phyloP scores from a whole-genome alignment of 35 echinoderm and acorn worm species.

The Apostichopus japonicus region DNA sequence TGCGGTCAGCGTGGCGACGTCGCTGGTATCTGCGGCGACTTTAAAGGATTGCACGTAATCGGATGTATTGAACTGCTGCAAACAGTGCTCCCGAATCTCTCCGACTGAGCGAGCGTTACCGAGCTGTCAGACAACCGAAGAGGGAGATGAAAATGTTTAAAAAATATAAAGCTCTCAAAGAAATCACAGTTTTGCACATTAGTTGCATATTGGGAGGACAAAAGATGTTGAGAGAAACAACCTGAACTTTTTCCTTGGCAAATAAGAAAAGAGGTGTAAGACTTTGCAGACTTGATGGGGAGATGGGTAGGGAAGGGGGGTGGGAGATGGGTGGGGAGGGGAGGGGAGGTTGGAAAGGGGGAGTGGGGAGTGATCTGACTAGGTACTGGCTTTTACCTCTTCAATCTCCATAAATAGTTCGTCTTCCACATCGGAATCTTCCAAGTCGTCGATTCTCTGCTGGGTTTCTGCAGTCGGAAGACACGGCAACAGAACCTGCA shows the following conservation, averaged over 20 bases:
- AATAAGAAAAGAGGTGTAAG: too few relatives aligned
- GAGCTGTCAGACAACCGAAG: neutral
- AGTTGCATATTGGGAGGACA: too few relatives aligned
- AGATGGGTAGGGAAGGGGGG: too few relatives aligned
- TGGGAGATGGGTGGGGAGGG: too few relatives aligned
- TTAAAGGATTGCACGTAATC: constrained; percentile 20
- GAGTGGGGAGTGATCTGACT: too few relatives aligned
- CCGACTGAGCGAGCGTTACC: neutral
- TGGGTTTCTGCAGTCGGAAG: constrained; percentile 67
- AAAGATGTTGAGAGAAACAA: too few relatives aligned
- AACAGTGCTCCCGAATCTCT: constrained; percentile 10
- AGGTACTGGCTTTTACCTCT: neutral
- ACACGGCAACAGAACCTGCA: constrained; percentile 79
- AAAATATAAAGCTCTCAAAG: too few relatives aligned
- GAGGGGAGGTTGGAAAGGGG: too few relatives aligned
- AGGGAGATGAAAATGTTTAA: neutral
- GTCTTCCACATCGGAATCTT: constrained; percentile 80
- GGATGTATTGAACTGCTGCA: constrained; percentile 21
- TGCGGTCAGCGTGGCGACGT: constrained; percentile 50
- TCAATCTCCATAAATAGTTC: constrained; percentile 58
- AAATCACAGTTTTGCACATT: too few relatives aligned
- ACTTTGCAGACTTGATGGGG: too few relatives aligned
- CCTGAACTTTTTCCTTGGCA: too few relatives aligned
- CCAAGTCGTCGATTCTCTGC: constrained; percentile 28
- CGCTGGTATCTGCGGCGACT: neutral